A percentile compares a stretch with the other conserved stretches of the same genome.
Evolutionary conservation across 1,140 invertebrate species (phyloP).

Genomic region (Drosophila pachea): DNA sequence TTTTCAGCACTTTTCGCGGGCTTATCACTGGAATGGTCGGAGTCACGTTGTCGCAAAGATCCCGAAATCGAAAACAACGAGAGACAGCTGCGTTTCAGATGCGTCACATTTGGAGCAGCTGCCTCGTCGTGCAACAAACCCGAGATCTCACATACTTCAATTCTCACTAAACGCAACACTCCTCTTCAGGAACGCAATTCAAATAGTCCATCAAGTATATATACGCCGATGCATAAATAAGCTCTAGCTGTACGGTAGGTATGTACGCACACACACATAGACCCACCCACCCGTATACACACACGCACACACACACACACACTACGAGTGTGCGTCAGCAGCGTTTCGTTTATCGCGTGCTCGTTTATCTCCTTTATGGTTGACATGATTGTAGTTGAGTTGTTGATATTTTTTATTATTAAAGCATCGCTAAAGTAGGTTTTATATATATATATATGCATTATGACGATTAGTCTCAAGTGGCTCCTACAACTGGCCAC

Average conservation of each 20-base stretch:
- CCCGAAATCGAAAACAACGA: constrained; percentile 79
- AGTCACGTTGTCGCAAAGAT: constrained; percentile 68
- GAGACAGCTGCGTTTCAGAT: constrained; percentile 70
- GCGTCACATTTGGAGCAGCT: constrained; percentile 54
- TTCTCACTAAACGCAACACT: constrained; percentile 38
- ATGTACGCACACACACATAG: neutral
- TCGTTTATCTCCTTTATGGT: constrained; percentile 62
- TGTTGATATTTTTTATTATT: constrained; percentile 39
- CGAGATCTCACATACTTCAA: constrained; percentile 65
- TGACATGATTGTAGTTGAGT: constrained; percentile 40
- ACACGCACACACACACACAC: no score
- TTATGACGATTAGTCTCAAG: constrained; percentile 26
- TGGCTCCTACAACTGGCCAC: constrained; percentile 28
- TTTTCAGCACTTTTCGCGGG: neutral
- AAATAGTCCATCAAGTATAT: neutral
- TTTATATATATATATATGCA: constrained; percentile 59
- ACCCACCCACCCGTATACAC: no score
- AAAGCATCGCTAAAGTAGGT: constrained; percentile 58
- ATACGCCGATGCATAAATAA: constrained; percentile 10
- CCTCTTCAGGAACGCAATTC: neutral
- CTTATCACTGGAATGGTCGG: constrained; percentile 29
- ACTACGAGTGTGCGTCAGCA: constrained; percentile 56
- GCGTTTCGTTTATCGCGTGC: constrained; percentile 60
- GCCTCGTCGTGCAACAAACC: constrained; percentile 77
- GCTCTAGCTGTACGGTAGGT: constrained; percentile 19